A percentile compares a stretch with the other conserved stretches of the same genome.
These are phyloP conservation scores for Geodia barretti DNA, from an alignment of 37 sponge, comb jelly and placozoan species.

Conservation along the genomic window DNA sequence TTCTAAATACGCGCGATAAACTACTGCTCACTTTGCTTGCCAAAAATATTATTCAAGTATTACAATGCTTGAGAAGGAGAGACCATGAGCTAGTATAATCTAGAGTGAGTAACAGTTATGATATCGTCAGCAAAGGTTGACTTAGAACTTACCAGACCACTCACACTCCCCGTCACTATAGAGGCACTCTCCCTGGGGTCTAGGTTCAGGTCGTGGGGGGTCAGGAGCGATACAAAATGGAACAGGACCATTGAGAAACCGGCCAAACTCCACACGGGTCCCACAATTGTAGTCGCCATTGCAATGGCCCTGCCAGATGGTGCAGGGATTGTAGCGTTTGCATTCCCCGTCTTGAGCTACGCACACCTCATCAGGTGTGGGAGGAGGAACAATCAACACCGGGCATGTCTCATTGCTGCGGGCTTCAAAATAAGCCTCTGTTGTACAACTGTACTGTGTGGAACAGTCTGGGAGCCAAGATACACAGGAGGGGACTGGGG, in stretches of 20 bases:
- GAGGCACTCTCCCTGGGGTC: not conserved
- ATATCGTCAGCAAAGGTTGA: too few relatives aligned
- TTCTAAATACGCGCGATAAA: too few relatives aligned
- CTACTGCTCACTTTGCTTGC: too few relatives aligned
- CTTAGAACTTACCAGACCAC: not conserved
- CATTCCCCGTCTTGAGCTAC: not conserved
- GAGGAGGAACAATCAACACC: not conserved
- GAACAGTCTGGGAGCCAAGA: not conserved
- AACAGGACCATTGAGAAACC: not conserved
- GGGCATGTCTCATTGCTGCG: not conserved
- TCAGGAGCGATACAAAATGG: not conserved
- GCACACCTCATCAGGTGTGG: not conserved
- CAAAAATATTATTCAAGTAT: too few relatives aligned
- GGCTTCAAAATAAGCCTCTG: not conserved
- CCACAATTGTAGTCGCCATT: not conserved
- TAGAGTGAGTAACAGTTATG: too few relatives aligned
- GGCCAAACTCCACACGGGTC: not conserved
- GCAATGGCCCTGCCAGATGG: not conserved
- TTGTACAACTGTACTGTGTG: not conserved
- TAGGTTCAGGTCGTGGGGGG: not conserved
- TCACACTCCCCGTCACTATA: not conserved
- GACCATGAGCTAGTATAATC: too few relatives aligned
- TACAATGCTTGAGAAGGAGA: too few relatives aligned
- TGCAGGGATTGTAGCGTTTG: not conserved
- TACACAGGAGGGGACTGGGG: not conserved